phyloP scores from a whole-genome alignment of 2,797 vertebrate genomes.

The Hephaestus fuliginosus region DNA sequence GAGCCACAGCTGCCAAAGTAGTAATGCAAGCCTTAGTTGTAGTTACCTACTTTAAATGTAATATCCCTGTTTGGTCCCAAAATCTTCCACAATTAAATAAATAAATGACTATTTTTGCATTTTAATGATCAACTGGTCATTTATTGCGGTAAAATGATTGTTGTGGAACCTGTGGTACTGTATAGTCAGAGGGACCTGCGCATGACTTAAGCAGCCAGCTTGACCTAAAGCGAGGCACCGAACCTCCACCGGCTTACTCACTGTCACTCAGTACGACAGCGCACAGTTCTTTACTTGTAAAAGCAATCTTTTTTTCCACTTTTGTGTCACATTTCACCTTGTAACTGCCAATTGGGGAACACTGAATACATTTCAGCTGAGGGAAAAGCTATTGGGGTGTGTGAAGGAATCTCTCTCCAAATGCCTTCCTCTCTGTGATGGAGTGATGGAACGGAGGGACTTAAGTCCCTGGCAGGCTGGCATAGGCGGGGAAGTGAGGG shows the following conservation, averaged over 20 bases:
- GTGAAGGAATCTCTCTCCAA: slow-evolving; percentile 50
- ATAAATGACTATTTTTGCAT: not conserved
- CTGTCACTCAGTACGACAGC: slow-evolving; percentile 42
- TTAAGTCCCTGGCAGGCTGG: slow-evolving; percentile 62
- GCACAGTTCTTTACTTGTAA: slow-evolving; percentile 46
- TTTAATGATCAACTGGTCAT: not conserved
- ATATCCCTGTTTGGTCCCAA: not conserved
- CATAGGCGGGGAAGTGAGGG: slow-evolving; percentile 29
- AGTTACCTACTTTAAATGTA: not conserved
- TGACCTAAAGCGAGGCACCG: slow-evolving; percentile 44
- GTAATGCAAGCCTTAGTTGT: not conserved
- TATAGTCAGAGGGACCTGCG: slow-evolving; percentile 9
- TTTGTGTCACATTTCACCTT: slow-evolving; percentile 71
- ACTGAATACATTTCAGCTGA: slow-evolving; percentile 58
- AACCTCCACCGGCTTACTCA: slow-evolving; percentile 37
- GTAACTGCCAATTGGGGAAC: slow-evolving; percentile 62
- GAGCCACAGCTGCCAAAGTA: too few species aligned
- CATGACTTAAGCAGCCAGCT: slow-evolving; percentile 32
- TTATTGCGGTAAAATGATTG: not conserved
- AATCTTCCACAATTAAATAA: not conserved
- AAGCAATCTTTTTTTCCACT: slow-evolving; percentile 37
- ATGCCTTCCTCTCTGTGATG: slow-evolving; percentile 53
- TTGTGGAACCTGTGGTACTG: not conserved
- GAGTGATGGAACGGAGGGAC: slow-evolving; percentile 58
- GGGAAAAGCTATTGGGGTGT: slow-evolving; percentile 56